Evolutionary conservation across 2,888 invertebrate species (phyloP), one percentile per base, ranked within the genome.

Genomic region (Tiliacea aurago): DNA sequence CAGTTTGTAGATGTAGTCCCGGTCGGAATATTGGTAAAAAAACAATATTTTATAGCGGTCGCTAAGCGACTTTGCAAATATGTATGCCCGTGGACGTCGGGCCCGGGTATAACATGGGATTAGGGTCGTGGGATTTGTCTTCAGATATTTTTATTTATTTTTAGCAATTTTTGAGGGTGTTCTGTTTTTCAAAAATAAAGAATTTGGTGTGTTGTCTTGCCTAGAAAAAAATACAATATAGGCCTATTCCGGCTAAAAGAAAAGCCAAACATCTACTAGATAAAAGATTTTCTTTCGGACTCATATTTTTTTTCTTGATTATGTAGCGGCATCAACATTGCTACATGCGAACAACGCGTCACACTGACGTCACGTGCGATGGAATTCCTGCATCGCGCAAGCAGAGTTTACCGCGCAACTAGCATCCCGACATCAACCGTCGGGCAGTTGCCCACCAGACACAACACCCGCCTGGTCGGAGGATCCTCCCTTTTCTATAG

Each of bases 31-130:
- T 94, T 93, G 94, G 93, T 86, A 94, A 94, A 93, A 28, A 93
- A 94, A 94, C 92, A 93, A 94, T 94, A 95, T 95, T 94, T 94
- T 93, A 94, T 91, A 88, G 87, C 91, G 91, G 91, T 91, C 94
- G 93, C 94, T 94, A 90, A 93, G 94, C 93, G 91, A 87, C 88
- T 89, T 83, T 86, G 90, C 92, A 92, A 93, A 94, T 28, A 2
- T 92, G 91, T 93, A 91, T 88, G 91, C 91, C 77, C 84, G 90
- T 89, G 93, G 91, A 93, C 93, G 86, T 83, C 73, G 82, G 70
- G 73, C 68, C 28, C 70, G 20, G 49, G n/a, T 65, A 43, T 67
- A 86, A 73, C 61, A 85, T 72, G 84, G 53, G 78, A 79, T 74
- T 63, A 72, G 18, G 68, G 73, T 64, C 75, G 53, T 33, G 43